Evolutionary conservation across 2,797 vertebrate species (phyloP).

Genomic region (Craterocephalus amniculus): DNA sequence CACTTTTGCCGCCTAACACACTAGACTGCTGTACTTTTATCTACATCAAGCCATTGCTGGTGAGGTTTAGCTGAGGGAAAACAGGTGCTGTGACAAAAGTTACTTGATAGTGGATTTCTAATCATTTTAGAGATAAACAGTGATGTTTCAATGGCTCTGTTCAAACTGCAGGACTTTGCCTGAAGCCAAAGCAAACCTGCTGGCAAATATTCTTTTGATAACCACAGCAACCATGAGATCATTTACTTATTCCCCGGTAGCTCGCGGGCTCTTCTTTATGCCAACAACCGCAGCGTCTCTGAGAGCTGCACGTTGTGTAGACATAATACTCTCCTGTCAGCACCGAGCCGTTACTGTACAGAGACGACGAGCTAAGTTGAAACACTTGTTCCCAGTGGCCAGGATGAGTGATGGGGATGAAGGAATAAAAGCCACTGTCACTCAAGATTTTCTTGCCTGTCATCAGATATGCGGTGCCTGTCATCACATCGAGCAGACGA

Average conservation of each 20-base stretch:
- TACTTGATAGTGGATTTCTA: slow-evolving; percentile 46
- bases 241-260: slow-evolving; percentile 47
- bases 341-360: slow-evolving; percentile 50
- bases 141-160: slow-evolving; percentile 39
- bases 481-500: slow-evolving; percentile 55
- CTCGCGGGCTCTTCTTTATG: slow-evolving; percentile 34
- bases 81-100: slow-evolving; percentile 28
- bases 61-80: slow-evolving; percentile 38
- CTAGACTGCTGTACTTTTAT: slow-evolving; percentile 20
- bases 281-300: slow-evolving; percentile 31
- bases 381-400: slow-evolving; percentile 69
- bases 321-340: slow-evolving; percentile 51
- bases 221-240: slow-evolving; percentile 53
- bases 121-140: slow-evolving; percentile 41
- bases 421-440: slow-evolving; percentile 73
- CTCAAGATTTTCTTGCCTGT: slow-evolving; percentile 76
- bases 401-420: slow-evolving; percentile 68
- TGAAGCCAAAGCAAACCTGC: slow-evolving; percentile 38
- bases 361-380: slow-evolving; percentile 67
- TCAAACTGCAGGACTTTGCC: slow-evolving; percentile 48
- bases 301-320: slow-evolving; percentile 32
- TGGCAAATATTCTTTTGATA: slow-evolving; percentile 66
- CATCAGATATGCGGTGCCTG: slow-evolving; percentile 72
- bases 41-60: slow-evolving; percentile 44
- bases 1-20: slow-evolving; percentile 21